Percentiles rank a stretch among this genome's conserved stretches.
Evolutionary conservation across 2,797 vertebrate genomes (phyloP).

Genomic region (Menidia menidia): DNA sequence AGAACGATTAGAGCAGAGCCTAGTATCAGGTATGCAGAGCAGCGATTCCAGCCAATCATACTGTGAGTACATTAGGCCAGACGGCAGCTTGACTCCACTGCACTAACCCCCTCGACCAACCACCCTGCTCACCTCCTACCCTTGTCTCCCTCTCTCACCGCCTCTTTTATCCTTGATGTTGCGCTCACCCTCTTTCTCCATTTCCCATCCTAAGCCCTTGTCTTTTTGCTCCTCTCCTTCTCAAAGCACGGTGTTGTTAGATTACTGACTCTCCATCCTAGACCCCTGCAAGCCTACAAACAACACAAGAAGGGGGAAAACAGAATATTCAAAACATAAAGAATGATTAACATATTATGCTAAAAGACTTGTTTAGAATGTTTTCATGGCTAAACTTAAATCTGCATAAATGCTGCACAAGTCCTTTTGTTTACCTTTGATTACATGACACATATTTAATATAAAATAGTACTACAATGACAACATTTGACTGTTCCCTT

Average conservation of each 20-base stretch:
- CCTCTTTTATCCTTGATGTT: conserved; percentile 35
- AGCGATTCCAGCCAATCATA: conserved; percentile 67
- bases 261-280: conserved; percentile 20
- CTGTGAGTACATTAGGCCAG: conserved; percentile 59
- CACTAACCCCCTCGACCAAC: conserved; percentile 36
- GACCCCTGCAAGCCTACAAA: neutral
- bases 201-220: conserved; percentile 25
- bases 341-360: neutral
- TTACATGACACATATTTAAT: neutral
- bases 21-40: conserved; percentile 74
- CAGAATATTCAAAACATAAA: neutral
- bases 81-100: conserved; percentile 62
- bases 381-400: neutral
- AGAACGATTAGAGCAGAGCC: conserved; percentile 76
- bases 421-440: neutral
- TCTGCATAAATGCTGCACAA: neutral
- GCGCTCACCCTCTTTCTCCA: conserved; percentile 23
- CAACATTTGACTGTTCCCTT: neutral
- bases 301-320: neutral
- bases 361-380: neutral
- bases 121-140: conserved; percentile 25
- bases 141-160: conserved; percentile 19
- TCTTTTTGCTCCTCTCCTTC: conserved; percentile 19
- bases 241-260: conserved; percentile 1
- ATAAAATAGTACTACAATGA: neutral